Base-by-base conservation (phyloP, 2,113 vertebrate genomes). In the Proteles cristata region DNA sequence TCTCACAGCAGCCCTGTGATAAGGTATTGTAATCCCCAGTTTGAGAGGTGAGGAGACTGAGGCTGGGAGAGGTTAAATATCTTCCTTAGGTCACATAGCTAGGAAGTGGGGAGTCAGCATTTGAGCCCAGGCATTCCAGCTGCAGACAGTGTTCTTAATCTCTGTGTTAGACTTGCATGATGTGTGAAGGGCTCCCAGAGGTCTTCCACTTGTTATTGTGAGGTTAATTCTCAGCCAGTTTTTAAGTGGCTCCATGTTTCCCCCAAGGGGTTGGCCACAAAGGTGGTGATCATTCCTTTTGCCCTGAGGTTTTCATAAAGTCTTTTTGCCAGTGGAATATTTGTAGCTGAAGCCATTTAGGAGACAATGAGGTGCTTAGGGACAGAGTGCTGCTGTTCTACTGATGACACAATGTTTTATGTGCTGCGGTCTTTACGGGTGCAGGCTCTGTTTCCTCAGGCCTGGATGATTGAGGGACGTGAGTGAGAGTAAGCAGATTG, bases 291-390 rank as follows among this genome's bases (percentile, higher is more conserved):
- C 90, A 93, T 97, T 96, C 84, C 89, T 97, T 97, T 92, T 96
- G 92, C 93, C 61, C 79, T 92, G 77, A 97, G 93, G 94, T 95
- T 98, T 96, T 96, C 79, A 39, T 97, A 80, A 96, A 95, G 95
- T 88, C 87, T 87, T 93, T 96, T 96, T 97, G 69, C 90, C n/a
- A 35, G 92, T 96, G 58, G 93, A 95, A 39, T 97, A 80, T 97
- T 96, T 97, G 89, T 96, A 90, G 96, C 85, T 71, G 66, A 92
- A 90, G 84, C 96, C 97, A 95, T 97, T 88, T 91, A 96, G 96
- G 81, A 97, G 96, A 94, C 93, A 96, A 4, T 91, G 94, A 91
- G 93, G 92, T 97, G 90, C 93, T 96, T 88, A 94, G 94, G 97
- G 96, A 97, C 92, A 88, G 96, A 97, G 90, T 48, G 89, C 83